phyloP scores from a whole-genome alignment of 2,888 invertebrate species.

The Rotaria macrura region DNA sequence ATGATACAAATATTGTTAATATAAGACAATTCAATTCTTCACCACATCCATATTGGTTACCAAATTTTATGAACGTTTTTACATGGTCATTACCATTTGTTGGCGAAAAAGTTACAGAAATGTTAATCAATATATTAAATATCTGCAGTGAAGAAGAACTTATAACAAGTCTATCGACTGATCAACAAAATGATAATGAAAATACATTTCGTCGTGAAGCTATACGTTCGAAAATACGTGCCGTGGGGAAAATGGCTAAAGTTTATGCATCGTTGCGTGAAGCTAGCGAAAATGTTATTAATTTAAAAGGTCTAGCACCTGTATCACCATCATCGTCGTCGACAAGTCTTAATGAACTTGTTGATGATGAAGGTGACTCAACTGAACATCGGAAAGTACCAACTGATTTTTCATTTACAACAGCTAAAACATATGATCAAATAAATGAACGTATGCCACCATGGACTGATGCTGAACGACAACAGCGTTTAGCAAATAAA shows the following conservation, averaged over 20 bases:
- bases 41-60: conserved; percentile 30
- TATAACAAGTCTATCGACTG: neutral
- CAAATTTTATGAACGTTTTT: conserved; percentile 31
- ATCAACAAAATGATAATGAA: neutral
- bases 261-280: conserved; percentile 17
- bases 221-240: conserved; percentile 15
- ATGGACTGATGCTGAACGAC: neutral
- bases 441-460: conserved; percentile 21
- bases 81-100: conserved; percentile 21
- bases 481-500: conserved; percentile 17
- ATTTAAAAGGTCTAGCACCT: conserved; percentile 16
- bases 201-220: conserved; percentile 12
- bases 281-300: conserved; percentile 16
- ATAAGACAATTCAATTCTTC: conserved; percentile 12
- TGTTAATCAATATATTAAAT: conserved; percentile 20
- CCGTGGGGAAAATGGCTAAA: conserved; percentile 7
- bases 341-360: neutral
- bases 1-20: conserved; percentile 16
- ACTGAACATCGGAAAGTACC: neutral
- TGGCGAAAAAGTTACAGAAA: conserved; percentile 2
- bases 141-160: conserved; percentile 19
- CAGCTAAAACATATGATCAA: conserved; percentile 5
- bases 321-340: neutral
- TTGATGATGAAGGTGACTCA: neutral
- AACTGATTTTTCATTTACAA: conserved; percentile 15